Evolutionary conservation across 1,140 invertebrate species (phyloP), one percentile per base, ranked within the genome.

Genomic region (Euura saliciscinereae): DNA sequence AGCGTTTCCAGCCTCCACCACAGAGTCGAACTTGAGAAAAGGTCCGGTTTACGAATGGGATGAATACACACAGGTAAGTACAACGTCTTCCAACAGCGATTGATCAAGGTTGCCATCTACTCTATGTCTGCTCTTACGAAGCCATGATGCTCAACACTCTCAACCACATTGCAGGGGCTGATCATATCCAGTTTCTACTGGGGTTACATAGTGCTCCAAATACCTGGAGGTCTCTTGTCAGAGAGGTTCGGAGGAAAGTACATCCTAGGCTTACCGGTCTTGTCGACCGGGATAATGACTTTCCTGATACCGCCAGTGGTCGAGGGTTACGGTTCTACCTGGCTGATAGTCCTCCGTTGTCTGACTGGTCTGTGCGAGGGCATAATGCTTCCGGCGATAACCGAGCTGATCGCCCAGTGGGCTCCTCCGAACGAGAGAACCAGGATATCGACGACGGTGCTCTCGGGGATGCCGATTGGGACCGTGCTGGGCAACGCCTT

Each of bases 381-480:
- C 28, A 28, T 28, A 28, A 28, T 28, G 45, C 43, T 0, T 28
- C 28, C 45, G 28, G 6, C 28, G 28, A 28, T 28, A 1, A 28
- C 28, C 28, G 28, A 28, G 0, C 82, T 94, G 67, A 83, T 93
- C 7, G 91, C 92, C 4, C 89, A 91, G 77, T 94, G 93, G 93
- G 90, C 91, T 0, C 93, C 93, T 0, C 79, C 90, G 0, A 87
- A 88, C 1, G 93, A 94, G 82, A 88, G 92, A 78, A 91, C 91
- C 1, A 89, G 91, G 75, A 88, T n/a, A 92, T 93, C 2, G 91
- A 91, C 74, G 90, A 91, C 6, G 92, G 92, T 6, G 90, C 90
- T 8, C 90, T 89, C 81, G 28, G 81, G 2, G 81, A 80, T 10
- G 88, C 84, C 11, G 86, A 89, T 11, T 51, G 88, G 28, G 28